phyloP scores from a whole-genome alignment of 2,113 vertebrate genomes.

The Nettapus auritus region DNA sequence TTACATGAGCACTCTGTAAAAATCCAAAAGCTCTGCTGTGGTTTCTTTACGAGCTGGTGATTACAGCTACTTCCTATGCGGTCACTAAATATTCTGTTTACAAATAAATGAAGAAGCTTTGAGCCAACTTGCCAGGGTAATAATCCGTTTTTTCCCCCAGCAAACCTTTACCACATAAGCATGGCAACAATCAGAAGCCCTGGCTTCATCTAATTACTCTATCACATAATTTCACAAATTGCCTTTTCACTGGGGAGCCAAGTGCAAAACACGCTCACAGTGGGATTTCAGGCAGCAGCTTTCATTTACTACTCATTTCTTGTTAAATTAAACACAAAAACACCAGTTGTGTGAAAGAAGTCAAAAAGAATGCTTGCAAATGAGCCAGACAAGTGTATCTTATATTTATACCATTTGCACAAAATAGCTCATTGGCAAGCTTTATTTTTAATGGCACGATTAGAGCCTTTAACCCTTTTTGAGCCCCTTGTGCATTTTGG shows the following conservation, averaged over 20 bases:
- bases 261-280: slow-evolving; percentile 91
- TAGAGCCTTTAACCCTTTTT: slow-evolving; percentile 38
- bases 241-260: slow-evolving; percentile 95
- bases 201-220: slow-evolving; percentile 98
- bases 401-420: slow-evolving; percentile 69
- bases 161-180: slow-evolving; percentile 81
- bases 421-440: slow-evolving; percentile 68
- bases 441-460: slow-evolving; percentile 48
- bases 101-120: slow-evolving; percentile 93
- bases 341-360: slow-evolving; percentile 88
- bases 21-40: slow-evolving; percentile 87
- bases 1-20: slow-evolving; percentile 88
- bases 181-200: slow-evolving; percentile 89
- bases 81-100: slow-evolving; percentile 92
- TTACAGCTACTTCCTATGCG: slow-evolving; percentile 91
- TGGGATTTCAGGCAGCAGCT: slow-evolving; percentile 92
- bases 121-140: slow-evolving; percentile 88
- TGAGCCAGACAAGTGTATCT: slow-evolving; percentile 76
- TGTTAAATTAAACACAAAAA: slow-evolving; percentile 98
- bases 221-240: slow-evolving; percentile 99
- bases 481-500: neutral
- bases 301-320: slow-evolving; percentile 97
- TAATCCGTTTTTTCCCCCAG: slow-evolving; percentile 76
- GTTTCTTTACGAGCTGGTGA: slow-evolving; percentile 95
- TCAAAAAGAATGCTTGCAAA: slow-evolving; percentile 78